A percentile compares a stretch with the other conserved stretches of the same genome.
Conservation (phyloP, 2,797 vertebrate species). For the Hydrolagus colliei region DNA sequence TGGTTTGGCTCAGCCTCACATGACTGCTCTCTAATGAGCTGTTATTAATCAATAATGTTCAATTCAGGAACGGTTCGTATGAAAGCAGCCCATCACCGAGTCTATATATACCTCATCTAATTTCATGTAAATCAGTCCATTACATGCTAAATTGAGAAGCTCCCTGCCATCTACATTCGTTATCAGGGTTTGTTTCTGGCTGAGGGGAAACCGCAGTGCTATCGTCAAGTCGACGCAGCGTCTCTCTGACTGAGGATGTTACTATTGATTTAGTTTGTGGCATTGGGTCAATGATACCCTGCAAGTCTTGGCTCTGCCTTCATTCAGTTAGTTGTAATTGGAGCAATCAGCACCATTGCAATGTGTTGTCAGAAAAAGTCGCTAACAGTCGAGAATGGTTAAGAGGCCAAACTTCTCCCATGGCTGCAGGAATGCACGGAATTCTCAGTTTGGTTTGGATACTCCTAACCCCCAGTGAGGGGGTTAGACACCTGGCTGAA, state of each 20-base stretch:
- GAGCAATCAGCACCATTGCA: neutral
- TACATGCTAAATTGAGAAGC: constrained; percentile 24
- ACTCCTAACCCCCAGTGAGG: too few relatives aligned
- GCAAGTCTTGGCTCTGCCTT: neutral
- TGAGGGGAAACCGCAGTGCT: neutral
- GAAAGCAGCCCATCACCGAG: neutral
- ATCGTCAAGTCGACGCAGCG: neutral
- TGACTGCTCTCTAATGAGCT: neutral
- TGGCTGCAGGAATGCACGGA: neutral
- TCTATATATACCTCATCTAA: constrained; percentile 11
- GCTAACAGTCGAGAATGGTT: neutral
- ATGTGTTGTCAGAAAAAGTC: too few relatives aligned
- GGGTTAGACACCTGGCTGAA: too few relatives aligned
- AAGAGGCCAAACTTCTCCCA: neutral
- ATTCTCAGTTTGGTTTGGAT: too few relatives aligned
- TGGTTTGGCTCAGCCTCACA: neutral
- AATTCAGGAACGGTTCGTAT: neutral
- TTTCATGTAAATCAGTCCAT: constrained; percentile 31
- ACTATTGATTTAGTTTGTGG: constrained; percentile 11
- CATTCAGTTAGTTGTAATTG: neutral
- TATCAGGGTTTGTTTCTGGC: constrained; percentile 21
- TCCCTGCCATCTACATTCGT: neutral
- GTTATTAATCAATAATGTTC: constrained; percentile 23
- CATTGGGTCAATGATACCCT: neutral
- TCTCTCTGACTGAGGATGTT: constrained; percentile 14